Evolutionary conservation across 1,140 invertebrate species (phyloP), one percentile per base, ranked within the genome.

Genomic region (Liolophura sinensis): DNA sequence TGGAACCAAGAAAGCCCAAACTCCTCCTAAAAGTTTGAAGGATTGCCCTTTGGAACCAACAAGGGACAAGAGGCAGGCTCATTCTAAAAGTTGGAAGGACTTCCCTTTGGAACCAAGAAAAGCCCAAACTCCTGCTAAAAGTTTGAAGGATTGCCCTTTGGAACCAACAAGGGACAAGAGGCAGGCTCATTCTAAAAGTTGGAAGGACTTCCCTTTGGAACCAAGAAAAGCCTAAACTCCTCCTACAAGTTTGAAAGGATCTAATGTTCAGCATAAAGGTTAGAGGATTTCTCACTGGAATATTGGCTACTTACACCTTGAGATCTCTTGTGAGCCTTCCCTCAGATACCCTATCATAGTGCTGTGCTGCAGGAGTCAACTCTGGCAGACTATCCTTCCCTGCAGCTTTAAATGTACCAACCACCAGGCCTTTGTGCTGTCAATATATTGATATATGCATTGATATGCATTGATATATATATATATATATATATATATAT

Each of bases 401-500:
- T 54, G 63, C 58, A 40, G 31, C 31, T 49, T 75, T 67, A 71
- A 89, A 89, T 40, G 87, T 82, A 65, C 89, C 89, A 52, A 90
- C 78, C 46, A 89, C 86, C 46, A 88, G 70, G 54, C 87, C 87
- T 75, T 84, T 87, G 85, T 86, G 76, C 58, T 85, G 84, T 76
- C 69, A 70, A 67, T 25, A 58, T 62, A 70, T 47, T 24, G 24
- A 40, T 40, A 40, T 5, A 40, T 3, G 31, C 31, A 9, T 40
- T 9, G n/a, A n/a, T n/a, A n/a, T n/a, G n/a, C n/a, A n/a, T n/a
- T n/a, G n/a, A n/a, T n/a, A n/a, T n/a, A n/a, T n/a, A n/a, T n/a
- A n/a, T n/a, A n/a, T n/a, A n/a, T n/a, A n/a, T n/a, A n/a, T n/a
- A n/a, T n/a, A n/a, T n/a, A n/a, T n/a, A n/a, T n/a, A n/a, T n/a